Base-by-base conservation (phyloP, 1,140 invertebrate genomes). In the Laupala kohalensis region DNA sequence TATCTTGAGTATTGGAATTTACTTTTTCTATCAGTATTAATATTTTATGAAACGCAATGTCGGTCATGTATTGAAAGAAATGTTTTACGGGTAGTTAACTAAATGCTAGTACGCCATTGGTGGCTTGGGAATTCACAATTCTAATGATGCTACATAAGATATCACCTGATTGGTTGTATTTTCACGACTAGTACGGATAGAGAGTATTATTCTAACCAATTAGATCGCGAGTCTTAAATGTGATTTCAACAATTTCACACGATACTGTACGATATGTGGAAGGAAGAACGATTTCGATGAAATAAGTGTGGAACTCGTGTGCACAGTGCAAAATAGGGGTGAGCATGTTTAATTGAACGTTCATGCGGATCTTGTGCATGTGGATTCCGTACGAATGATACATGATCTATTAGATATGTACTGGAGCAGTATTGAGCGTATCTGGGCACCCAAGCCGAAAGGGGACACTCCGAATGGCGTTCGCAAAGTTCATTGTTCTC, bases 161-260 rank as follows among this genome's bases (percentile, higher is more conserved):
- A 83, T 83, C 83, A 83, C 83, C 82, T 85, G 84, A 87, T 87
- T 87, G 86, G 85, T 83, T 81, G 83, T 81, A 80, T 83, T 83
- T 84, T 73, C 73, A 74, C 73, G 74, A 75, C 74, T 75, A 76
- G 73, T 69, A 74, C 68, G 69, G 73, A 76, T 78, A 77, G 79
- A 78, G 78, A 75, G 78, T 78, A 79, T 79, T 80, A 79, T 81
- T 80, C 78, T 79, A 78, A 78, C 80, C 81, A 82, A 82, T 82
- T 80, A 81, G 78, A 79, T 78, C 74, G 76, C 77, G 73, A 77
- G 75, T 79, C 74, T 77, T 73, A 71, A 67, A 74, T 72, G 69
- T 71, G 64, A 75, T 74, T 78, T 79, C 78, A 71, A 74, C 73
- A 68, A 74, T 77, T 78, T 76, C 77, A 77, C 76, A 77, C 71